A percentile compares a stretch with the other conserved stretches of the same genome.
Conservation (phyloP, 2,797 vertebrate genomes). For the Pangasius krempfi region DNA sequence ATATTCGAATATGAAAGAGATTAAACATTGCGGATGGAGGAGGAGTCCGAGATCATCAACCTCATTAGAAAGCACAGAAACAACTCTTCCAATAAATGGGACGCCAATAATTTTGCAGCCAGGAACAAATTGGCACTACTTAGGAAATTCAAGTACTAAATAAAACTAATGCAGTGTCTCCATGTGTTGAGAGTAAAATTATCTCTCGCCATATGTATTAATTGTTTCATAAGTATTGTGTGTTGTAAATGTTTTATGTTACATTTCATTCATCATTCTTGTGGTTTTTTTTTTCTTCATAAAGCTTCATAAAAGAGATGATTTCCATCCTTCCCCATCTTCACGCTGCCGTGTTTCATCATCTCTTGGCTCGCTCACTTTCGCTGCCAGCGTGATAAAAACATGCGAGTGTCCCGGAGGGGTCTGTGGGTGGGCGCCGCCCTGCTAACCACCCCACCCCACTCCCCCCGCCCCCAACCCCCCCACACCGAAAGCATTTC, state of each 20-base stretch:
- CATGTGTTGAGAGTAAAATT: not conserved
- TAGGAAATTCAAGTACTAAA: not conserved
- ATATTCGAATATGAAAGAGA: too few species aligned
- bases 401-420: constrained; percentile 46
- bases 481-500: constrained; percentile 53
- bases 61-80: too few species aligned
- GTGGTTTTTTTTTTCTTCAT: not conserved
- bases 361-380: constrained; percentile 34
- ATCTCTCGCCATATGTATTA: not conserved
- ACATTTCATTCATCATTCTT: not conserved
- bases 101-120: not conserved
- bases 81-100: not conserved
- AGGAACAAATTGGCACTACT: not conserved
- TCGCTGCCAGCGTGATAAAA: constrained; percentile 38
- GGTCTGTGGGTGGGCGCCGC: constrained; percentile 50
- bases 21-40: not conserved
- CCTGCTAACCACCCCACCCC: not conserved
- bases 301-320: not conserved
- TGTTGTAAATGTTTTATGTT: not conserved
- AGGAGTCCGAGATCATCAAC: not conserved
- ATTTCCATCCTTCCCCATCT: not conserved
- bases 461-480: not conserved
- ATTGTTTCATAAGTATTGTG: not conserved
- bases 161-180: not conserved
- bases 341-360: constrained; percentile 33